Evolutionary conservation across 1,140 invertebrate genomes (phyloP).

Genomic region (Linepithema humile): DNA sequence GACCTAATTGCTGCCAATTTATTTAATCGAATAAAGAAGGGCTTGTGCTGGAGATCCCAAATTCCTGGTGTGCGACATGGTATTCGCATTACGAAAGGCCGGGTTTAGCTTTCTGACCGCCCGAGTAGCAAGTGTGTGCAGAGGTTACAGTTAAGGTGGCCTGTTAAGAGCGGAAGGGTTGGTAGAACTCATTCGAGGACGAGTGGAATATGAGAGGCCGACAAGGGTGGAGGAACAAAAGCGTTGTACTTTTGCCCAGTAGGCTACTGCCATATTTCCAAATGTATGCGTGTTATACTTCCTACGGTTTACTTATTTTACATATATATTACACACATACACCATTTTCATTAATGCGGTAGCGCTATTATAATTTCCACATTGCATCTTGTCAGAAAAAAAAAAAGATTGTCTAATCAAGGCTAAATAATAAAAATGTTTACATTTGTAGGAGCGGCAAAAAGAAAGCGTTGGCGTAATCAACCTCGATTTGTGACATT

Average conservation of each 20-base stretch:
- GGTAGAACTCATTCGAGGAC: constrained; percentile 54
- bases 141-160: constrained; percentile 64
- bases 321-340: constrained; percentile 21
- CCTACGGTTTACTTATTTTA: constrained; percentile 17
- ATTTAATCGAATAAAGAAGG: constrained; percentile 77
- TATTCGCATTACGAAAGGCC: constrained; percentile 77
- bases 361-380: neutral
- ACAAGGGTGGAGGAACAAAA: constrained; percentile 39
- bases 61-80: constrained; percentile 73
- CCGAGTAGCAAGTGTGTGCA: constrained; percentile 54
- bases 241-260: constrained; percentile 20
- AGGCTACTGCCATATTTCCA: neutral
- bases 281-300: constrained; percentile 28
- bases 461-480: neutral
- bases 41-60: constrained; percentile 57
- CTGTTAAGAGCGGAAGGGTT: constrained; percentile 60
- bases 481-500: constrained; percentile 14
- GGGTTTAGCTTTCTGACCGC: constrained; percentile 48
- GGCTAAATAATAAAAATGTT: neutral
- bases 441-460: neutral
- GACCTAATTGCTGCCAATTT: constrained; percentile 77
- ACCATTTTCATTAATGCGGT: neutral
- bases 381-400: neutral
- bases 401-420: neutral
- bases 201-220: constrained; percentile 59